These are phyloP conservation scores for Heliothis subflexa DNA, from an alignment of 1,140 invertebrate species.

Conservation along the genomic window DNA sequence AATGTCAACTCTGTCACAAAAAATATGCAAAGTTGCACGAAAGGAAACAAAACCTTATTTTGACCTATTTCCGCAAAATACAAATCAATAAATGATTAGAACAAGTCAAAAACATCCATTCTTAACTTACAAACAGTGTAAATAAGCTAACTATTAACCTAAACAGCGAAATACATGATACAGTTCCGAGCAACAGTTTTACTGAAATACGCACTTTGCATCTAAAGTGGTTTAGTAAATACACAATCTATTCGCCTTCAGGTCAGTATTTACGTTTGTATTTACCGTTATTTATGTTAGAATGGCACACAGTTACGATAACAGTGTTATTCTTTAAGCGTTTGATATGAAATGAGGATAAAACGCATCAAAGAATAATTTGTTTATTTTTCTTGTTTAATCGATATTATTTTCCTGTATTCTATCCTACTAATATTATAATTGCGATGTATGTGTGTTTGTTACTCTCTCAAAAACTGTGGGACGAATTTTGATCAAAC, in stretches of 20 bases:
- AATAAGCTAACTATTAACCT: neutral
- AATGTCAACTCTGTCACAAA: neutral
- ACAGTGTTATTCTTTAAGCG: neutral
- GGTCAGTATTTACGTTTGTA: constrained; percentile 52
- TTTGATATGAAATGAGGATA: neutral
- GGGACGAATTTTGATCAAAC: too few relatives aligned
- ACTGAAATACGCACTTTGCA: constrained; percentile 7
- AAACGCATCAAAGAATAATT: too few relatives aligned
- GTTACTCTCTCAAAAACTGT: too few relatives aligned
- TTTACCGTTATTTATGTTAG: constrained; percentile 24
- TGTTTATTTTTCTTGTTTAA: too few relatives aligned
- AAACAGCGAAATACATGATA: neutral
- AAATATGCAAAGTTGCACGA: neutral
- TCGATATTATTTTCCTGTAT: too few relatives aligned
- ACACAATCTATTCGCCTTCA: constrained; percentile 19
- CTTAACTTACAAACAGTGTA: neutral
- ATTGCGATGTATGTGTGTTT: too few relatives aligned
- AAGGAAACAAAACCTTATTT: neutral
- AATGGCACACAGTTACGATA: neutral
- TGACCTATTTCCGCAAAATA: too few relatives aligned
- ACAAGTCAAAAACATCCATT: neutral
- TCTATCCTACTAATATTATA: too few relatives aligned
- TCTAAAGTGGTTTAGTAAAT: constrained; percentile 34
- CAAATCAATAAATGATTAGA: neutral
- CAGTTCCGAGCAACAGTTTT: neutral